Conservation (phyloP, 2,113 vertebrate genomes). For the Otocyon megalotis region DNA sequence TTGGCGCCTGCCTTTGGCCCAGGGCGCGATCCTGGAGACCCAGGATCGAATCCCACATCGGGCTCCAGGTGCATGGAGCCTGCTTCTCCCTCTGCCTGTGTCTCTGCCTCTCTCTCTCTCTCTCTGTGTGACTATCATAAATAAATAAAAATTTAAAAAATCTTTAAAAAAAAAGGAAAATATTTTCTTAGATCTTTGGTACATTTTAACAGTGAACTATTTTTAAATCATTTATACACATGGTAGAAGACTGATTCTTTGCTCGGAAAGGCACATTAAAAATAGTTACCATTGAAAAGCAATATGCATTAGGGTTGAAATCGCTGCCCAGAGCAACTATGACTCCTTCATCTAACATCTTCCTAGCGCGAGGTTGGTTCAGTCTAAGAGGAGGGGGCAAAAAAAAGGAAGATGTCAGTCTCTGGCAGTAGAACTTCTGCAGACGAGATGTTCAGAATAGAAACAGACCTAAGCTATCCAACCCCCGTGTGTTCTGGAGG, state of each 20-base stretch:
- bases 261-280: slow-evolving; percentile 24
- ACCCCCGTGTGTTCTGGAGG: background rate
- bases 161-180: too few relatives aligned
- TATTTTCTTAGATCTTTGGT: background rate
- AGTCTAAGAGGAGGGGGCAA: slow-evolving; percentile 86
- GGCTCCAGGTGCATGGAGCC: too few relatives aligned
- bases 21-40: too few relatives aligned
- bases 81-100: too few relatives aligned
- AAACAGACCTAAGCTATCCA: background rate
- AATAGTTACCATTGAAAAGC: slow-evolving; percentile 95
- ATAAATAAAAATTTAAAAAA: too few relatives aligned
- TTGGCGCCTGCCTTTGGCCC: too few relatives aligned
- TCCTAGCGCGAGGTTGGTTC: slow-evolving; percentile 94
- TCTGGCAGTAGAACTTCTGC: background rate
- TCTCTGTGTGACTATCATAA: too few relatives aligned
- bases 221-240: background rate
- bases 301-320: slow-evolving; percentile 99
- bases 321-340: slow-evolving; percentile 98
- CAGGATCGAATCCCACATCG: too few relatives aligned
- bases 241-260: background rate
- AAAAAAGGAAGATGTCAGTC: background rate
- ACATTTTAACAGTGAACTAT: background rate
- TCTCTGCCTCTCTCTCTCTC: too few relatives aligned
- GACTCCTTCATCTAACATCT: slow-evolving; percentile 96
- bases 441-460: background rate